Conservation (phyloP, 2,797 vertebrate genomes). For the Jordanella pulchra region DNA sequence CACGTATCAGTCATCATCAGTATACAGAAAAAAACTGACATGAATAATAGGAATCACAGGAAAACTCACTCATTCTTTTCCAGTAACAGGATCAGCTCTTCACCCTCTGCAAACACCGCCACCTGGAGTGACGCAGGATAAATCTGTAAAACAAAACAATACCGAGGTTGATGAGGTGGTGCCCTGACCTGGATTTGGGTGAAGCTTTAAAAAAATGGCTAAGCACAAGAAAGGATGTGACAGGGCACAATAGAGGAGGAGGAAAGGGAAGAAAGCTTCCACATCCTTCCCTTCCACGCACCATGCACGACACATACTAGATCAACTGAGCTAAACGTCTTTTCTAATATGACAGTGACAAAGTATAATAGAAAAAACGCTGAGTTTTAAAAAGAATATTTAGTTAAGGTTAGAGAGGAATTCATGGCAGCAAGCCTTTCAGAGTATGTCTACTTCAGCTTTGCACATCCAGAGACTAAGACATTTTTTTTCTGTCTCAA, state of each 20-base stretch:
- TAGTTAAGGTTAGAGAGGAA: background rate
- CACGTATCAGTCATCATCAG: background rate
- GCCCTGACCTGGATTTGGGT: conserved; percentile 39
- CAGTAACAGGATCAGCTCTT: conserved; percentile 84
- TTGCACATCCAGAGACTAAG: background rate
- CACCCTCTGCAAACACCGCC: conserved; percentile 80
- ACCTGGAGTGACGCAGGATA: conserved; percentile 85
- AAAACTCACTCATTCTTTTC: conserved; percentile 93
- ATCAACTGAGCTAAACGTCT: background rate
- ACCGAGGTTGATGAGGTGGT: conserved; percentile 33
- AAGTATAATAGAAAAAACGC: background rate
- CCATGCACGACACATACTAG: conserved; percentile 12
- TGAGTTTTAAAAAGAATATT: background rate
- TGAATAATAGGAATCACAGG: conserved; percentile 15
- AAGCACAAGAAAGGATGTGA: conserved; percentile 58
- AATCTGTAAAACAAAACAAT: conserved; percentile 79
- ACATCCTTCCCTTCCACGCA: conserved; percentile 41
- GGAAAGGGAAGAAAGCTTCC: conserved; percentile 56
- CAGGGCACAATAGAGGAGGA: conserved; percentile 46
- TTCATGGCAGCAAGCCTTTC: background rate
- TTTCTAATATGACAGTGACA: background rate
- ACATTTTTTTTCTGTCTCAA: background rate
- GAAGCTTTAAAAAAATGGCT: conserved; percentile 21
- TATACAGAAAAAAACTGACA: conserved; percentile 12
- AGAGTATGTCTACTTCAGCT: background rate